Evolutionary conservation across 2,113 vertebrate species (phyloP), one percentile per base, ranked within the genome.

Genomic region (Mugil cephalus): DNA sequence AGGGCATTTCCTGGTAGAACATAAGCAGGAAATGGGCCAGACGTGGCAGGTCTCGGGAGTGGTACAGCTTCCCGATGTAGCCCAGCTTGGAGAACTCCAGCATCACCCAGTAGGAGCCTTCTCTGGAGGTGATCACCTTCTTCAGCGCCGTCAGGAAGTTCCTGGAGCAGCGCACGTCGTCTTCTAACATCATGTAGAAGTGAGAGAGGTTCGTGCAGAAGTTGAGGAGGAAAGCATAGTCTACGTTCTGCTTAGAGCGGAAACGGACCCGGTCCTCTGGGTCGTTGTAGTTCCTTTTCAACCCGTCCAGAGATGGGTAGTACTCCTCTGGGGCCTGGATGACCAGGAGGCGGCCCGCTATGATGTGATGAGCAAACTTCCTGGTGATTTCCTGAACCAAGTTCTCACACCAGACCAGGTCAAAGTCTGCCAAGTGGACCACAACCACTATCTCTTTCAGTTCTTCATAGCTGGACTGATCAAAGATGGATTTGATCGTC

Each of bases 1-100:
- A 99, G 89, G 98, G 98, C 98, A 99, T 99, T 90, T 99, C 98
- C 92, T 99, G 98, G 94, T 99, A 99, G 91, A 99, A 99, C 98
- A 99, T 98, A 89, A 99, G 92, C 80, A 99, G 93, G 94, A 99
- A 99, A 75, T 97, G 96, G 12, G 97, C 98, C 84, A 99, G 69
- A 1, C 98, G 95, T 4, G 97, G 96, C 51, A 99, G 95, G 84
- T 95, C 94, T 70, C 77, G 87, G 43, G 94, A 94, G 86, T 94
- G 93, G 90, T 99, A 99, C 47, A 99, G 94, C 79, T 99, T 99
- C 80, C 98, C 98, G 56, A 99, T 99, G 89, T 99, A 99, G 1
- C 98, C 98, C 79, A 99, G 93, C 84, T 99, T 99, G 71, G 98
- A 99, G 89, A 99, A 99, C 84, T 99, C 98, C 86, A 99, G 87